Evolutionary conservation across 2,113 vertebrate genomes (phyloP).

Genomic region (Halcyon senegalensis): DNA sequence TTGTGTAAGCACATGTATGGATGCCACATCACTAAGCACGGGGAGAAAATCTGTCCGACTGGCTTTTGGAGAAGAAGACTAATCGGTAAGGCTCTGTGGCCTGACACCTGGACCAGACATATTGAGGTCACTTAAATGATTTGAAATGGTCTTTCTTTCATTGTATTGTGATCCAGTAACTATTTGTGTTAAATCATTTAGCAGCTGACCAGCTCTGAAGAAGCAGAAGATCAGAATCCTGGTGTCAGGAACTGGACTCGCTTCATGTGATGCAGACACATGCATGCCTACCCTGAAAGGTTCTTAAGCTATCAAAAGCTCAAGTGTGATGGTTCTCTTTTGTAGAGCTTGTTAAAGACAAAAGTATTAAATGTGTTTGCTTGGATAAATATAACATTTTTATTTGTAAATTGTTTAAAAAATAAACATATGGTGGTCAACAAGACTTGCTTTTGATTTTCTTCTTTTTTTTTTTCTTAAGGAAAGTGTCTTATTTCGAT

Average conservation of each 20-base stretch:
- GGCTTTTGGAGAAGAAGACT: conserved; percentile 75
- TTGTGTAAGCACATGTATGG: conserved; percentile 71
- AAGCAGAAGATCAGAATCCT: conserved; percentile 75
- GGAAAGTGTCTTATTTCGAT: background rate
- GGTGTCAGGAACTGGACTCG: conserved; percentile 74
- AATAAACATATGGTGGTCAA: conserved; percentile 77
- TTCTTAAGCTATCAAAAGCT: conserved; percentile 57
- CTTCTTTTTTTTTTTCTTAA: background rate
- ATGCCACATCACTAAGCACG: conserved; percentile 72
- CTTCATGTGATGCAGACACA: conserved; percentile 72
- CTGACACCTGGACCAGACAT: conserved; percentile 69
- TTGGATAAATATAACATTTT: conserved; percentile 75
- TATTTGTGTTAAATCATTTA: conserved; percentile 80
- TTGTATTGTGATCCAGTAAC: conserved; percentile 75
- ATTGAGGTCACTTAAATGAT: conserved; percentile 72
- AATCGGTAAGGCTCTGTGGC: conserved; percentile 78
- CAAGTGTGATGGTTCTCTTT: conserved; percentile 72
- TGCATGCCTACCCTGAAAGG: conserved; percentile 70
- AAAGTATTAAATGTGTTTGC: conserved; percentile 74
- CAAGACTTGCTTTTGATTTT: conserved; percentile 51
- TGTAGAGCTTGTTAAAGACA: conserved; percentile 79
- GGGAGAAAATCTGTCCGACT: conserved; percentile 73
- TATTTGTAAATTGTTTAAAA: conserved; percentile 76
- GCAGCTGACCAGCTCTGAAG: conserved; percentile 76
- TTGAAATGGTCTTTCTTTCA: conserved; percentile 70